Evolutionary conservation across 2,888 invertebrate genomes (phyloP), one percentile per base, ranked within the genome.

Genomic region (Eueremaeus valkanovi): DNA sequence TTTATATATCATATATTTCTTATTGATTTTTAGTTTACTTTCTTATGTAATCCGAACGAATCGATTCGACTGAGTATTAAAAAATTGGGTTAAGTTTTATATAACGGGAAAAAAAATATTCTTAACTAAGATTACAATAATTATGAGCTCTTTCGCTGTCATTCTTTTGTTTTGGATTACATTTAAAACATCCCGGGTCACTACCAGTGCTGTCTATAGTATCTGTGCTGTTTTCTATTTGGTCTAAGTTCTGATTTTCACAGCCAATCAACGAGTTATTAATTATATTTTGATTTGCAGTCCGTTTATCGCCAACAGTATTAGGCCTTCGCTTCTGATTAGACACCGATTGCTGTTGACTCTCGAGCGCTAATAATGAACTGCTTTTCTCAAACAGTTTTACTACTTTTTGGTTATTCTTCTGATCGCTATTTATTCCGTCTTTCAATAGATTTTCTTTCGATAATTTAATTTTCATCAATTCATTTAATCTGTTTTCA

Each of bases 41-140:
- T 42, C 11, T 42, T 42, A 42, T 42, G 16, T 42, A 42, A 42
- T 16, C 16, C 16, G 16, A 42, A 11, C 11, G 16, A 42, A 42
- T 16, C 42, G 42, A 9, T 42, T 42, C 16, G n/a, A n/a, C 42
- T 42, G 16, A 11, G 9, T 16, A 42, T 11, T 42, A 42, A 9
- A 42, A 42, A 11, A 42, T 42, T 42, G 16, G 51, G 51, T 51
- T 51, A 51, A 51, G n/a, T n/a, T 6, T 9, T 6, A 51, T 18
- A 9, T 51, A 51, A n/a, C 8, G 5, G 51, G 5, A 8, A 36
- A 36, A 36, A 36, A 11, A 36, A 11, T 36, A 51, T 9, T 18
- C 51, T 51, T 51, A 51, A 51, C 51, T 51, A 51, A 51, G n/a
- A 51, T n/a, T 51, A 21, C 51, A 51, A n/a, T 6, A 51, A n/a